These are phyloP conservation scores for Cinara cedri DNA, from an alignment of 2,888 invertebrate genomes.

Conservation along the genomic window DNA sequence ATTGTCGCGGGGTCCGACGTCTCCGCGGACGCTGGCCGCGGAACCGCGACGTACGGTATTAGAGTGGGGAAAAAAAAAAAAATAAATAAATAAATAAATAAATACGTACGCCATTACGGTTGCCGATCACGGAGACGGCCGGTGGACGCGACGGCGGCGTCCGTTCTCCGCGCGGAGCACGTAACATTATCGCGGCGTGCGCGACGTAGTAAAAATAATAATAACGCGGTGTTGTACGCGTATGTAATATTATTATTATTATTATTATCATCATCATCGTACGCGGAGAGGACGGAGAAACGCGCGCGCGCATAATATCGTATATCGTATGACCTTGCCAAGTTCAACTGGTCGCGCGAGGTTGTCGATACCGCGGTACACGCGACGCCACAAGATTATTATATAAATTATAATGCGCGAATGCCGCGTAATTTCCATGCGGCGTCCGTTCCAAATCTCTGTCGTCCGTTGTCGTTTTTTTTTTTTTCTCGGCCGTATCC, in stretches of 20 bases:
- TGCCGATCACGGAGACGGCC: slow-evolving; percentile 32
- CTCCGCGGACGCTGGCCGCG: neutral
- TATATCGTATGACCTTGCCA: slow-evolving; percentile 39
- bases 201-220: neutral
- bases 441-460: neutral
- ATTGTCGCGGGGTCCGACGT: too few relatives aligned
- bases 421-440: neutral
- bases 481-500: too few relatives aligned
- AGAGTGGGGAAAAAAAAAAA: too few relatives aligned
- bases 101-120: slow-evolving; percentile 26
- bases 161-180: neutral
- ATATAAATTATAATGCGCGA: too few relatives aligned
- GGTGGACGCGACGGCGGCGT: neutral
- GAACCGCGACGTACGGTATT: neutral
- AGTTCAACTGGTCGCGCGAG: slow-evolving; percentile 40
- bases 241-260: neutral
- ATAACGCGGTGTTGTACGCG: neutral
- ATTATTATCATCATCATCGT: too few relatives aligned
- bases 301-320: neutral
- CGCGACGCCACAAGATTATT: too few relatives aligned
- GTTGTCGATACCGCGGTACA: slow-evolving; percentile 25
- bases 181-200: too few relatives aligned
- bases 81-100: too few relatives aligned
- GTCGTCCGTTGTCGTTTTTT: neutral
- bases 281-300: neutral